Base-by-base conservation (phyloP, 2,797 vertebrate genomes). In the Adrianichthys oophorus region DNA sequence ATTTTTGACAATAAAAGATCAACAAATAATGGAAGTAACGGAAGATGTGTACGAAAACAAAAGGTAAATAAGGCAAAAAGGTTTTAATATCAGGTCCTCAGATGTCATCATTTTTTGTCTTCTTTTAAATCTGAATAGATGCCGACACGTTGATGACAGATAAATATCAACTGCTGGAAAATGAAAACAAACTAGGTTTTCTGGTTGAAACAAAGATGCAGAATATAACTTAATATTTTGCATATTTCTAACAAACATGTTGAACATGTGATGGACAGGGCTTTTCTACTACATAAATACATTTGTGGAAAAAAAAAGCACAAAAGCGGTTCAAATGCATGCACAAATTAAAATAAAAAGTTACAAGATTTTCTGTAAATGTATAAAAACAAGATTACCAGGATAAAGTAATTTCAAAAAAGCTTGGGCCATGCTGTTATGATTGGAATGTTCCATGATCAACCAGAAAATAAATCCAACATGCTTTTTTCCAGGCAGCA, bases 311-410 rank as follows among this genome's bases (percentile, higher is more conserved):
- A 58, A 49, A 37, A 62, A 16, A 32, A 26, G 51, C 62, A 18
- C 52, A 60, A 65, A 70, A 85, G 82, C 78, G 82, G 83, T 80
- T 66, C 41, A 69, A 45, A 85, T 86, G 82, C 84, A 89, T 88
- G 87, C 83, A 83, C 41, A 68, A 52, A 53, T 59, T 62, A 1
- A 78, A 72, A 65, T 50, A 50, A 77, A 80, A 72, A 51, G 55
- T 21, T 68, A 70, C 63, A 62, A 76, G 50, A 64, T 80, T 67
- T 58, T 59, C 19, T 59, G 57, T 47, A 59, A 60, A 59, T 51
- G 15, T 52, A 58, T 72, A 52, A 56, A 29, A 63, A 67, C 15
- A 23, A 41, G 51, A 41, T 41, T 4, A 56, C 21, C 16, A 56
- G 63, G 17, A 79, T n/a, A 50, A 54, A 57, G 70, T 2, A n/a